Evolutionary conservation across 1,140 invertebrate species (phyloP), one percentile per base, ranked within the genome.

Genomic region (Anadara kagoshimensis): DNA sequence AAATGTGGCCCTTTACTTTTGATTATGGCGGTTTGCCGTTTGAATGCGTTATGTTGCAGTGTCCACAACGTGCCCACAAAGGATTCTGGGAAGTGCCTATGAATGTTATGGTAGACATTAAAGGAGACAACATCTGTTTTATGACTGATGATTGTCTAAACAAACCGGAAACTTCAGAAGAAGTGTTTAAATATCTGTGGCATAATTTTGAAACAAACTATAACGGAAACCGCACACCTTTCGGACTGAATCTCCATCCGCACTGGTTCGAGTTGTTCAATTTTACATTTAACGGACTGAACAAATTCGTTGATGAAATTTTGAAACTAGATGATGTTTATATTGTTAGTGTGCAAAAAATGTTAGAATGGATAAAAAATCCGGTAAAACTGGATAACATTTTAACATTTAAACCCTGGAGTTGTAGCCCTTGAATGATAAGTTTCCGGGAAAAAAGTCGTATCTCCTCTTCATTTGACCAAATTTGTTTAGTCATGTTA

Each of bases 71-170:
- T 4, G 45, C 75, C 14, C 84, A 83, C 69, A 79, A 77, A 3
- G 83, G 80, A 2, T 75, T 85, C 24, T 86, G 85, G 85, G 76
- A 79, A 57, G 65, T 85, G 20, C 85, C 85, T 2, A 80, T 86
- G 0, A 80, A 84, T 41, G 73, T 76, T 22, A 69, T 85, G 58
- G 81, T 82, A 78, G 79, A 86, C 58, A 79, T 78, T 43, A 73
- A 69, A 26, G 74, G 80, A 43, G 75, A 79, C 14, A 56, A 81
- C 29, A 74, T 77, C 11, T 83, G 84, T 71, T 70, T 79, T 16
- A 82, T 79, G 69, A 76, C 80, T 1, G 82, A 86, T 68, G 73
- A 76, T 65, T 84, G 84, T 69, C 65, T 56, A 58, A 78, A 84
- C 45, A 69, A 69, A 29, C 83, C 83, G 0, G 57, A 75, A 22